Evolutionary conservation across 2,113 vertebrate species (phyloP).

Genomic region (Peromyscus maniculatus): DNA sequence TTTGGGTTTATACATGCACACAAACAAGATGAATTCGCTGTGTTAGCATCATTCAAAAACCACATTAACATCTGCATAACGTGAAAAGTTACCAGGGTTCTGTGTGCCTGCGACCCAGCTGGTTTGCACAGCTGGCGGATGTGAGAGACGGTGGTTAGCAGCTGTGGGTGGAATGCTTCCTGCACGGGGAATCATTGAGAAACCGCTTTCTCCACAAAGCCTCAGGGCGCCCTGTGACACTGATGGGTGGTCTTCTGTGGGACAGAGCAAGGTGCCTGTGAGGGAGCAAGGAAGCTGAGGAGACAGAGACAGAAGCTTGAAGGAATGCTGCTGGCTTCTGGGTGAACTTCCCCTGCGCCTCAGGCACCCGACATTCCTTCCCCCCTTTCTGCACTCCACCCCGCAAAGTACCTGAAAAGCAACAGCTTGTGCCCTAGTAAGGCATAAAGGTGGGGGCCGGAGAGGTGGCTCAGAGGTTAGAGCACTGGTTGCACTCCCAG

Average conservation of each 20-base stretch:
- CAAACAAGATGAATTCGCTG: background rate
- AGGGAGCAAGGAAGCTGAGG: background rate
- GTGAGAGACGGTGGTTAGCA: background rate
- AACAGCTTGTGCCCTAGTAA: background rate
- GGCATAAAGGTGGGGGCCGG: background rate
- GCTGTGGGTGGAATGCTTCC: background rate
- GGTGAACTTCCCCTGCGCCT: background rate
- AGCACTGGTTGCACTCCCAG: background rate
- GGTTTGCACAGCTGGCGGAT: background rate
- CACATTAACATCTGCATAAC: background rate
- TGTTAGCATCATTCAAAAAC: background rate
- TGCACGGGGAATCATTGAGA: background rate
- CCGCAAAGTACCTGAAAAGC: background rate
- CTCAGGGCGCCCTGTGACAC: background rate
- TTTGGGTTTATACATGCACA: background rate
- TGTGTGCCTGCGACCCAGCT: background rate
- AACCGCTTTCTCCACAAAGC: background rate
- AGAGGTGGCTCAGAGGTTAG: background rate
- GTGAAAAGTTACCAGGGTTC: background rate
- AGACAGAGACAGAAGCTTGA: rapidly evolving
- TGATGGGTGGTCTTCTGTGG: too few relatives aligned
- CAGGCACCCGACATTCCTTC: background rate
- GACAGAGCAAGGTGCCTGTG: too few relatives aligned
- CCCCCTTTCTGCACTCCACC: background rate
- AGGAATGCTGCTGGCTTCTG: background rate